Evolutionary conservation across 2,888 invertebrate species (phyloP).

Genomic region (Dasypogon diadema): DNA sequence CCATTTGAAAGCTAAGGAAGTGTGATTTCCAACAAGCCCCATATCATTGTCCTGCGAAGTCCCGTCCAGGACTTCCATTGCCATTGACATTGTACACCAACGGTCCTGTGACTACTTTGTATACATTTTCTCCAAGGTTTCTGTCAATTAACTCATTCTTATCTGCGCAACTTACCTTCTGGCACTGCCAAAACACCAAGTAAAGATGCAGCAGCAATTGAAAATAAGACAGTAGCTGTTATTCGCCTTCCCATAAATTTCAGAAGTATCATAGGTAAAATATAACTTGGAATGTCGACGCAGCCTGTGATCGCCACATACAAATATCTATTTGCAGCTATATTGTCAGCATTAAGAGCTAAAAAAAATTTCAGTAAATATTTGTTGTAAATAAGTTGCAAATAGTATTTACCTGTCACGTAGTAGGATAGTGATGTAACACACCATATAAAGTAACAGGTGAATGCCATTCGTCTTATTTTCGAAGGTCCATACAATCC

Average conservation of each 20-base stretch:
- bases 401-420: constrained; percentile 63
- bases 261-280: constrained; percentile 70
- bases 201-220: constrained; percentile 69
- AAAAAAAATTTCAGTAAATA: constrained; percentile 52
- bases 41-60: too few species aligned
- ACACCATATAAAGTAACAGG: constrained; percentile 68
- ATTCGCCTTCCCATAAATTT: constrained; percentile 69
- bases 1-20: too few species aligned
- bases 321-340: constrained; percentile 70
- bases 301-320: constrained; percentile 70
- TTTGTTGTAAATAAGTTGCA: background rate
- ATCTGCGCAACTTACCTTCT: too few species aligned
- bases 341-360: constrained; percentile 72
- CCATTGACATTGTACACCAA: too few species aligned
- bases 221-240: constrained; percentile 68
- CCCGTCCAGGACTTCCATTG: too few species aligned
- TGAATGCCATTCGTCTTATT: constrained; percentile 65
- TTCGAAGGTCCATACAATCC: constrained; percentile 63
- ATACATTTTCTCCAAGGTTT: too few species aligned
- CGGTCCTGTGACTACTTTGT: too few species aligned
- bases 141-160: too few species aligned
- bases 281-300: constrained; percentile 71
- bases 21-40: too few species aligned
- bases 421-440: constrained; percentile 67
- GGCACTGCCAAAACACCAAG: constrained; percentile 69